Evolutionary conservation across 1,140 invertebrate species (phyloP), one percentile per base, ranked within the genome.

Genomic region (Drosophila arawakana): DNA sequence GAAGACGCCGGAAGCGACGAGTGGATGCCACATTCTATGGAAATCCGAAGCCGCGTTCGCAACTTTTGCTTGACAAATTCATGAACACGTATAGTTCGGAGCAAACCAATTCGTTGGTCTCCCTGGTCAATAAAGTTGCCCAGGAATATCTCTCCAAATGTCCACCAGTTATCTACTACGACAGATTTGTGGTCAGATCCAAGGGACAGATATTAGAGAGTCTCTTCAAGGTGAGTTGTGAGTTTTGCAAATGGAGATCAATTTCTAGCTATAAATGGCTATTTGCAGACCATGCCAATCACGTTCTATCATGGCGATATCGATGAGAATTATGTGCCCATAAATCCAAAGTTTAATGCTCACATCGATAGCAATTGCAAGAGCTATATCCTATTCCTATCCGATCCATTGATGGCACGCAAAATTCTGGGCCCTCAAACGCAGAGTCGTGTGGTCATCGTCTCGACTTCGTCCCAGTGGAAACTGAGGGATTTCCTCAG

Each of bases 391-490:
- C 74, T 96, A 2, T 95, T 96, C 81, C 74, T 95, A 15, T 92
- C 93, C n/a, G 94, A 96, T 85, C 93, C 95, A 6, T 93, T 94
- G 76, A 93, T 85, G 62, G 93, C 93, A 41, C 93, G 92, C 3
- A 92, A 94, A 41, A 92, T 95, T 11, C 88, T 96, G n/a, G 94
- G 94, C 0, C 93, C 94, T 68, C 93, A 95, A 84, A 93, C 94
- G 0, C 82, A 90, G 0, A 94, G 93, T 77, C 94, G 94, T 60
- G 93, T 96, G 2, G 93, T 96, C 0, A 79, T 96, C 0, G 92
- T 96, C 0, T 93, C 95, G 0, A 93, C 94, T 68, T 95, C 95
- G 7, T 94, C 95, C 0, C 94, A 95, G 81, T 96, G 95, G 95
- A 94, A 94, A n/a, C 93, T 96, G 0, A 93, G 94, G 46, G 95